Conservation (phyloP, 2,888 invertebrate genomes). For the Caenorhabditis sinica region DNA sequence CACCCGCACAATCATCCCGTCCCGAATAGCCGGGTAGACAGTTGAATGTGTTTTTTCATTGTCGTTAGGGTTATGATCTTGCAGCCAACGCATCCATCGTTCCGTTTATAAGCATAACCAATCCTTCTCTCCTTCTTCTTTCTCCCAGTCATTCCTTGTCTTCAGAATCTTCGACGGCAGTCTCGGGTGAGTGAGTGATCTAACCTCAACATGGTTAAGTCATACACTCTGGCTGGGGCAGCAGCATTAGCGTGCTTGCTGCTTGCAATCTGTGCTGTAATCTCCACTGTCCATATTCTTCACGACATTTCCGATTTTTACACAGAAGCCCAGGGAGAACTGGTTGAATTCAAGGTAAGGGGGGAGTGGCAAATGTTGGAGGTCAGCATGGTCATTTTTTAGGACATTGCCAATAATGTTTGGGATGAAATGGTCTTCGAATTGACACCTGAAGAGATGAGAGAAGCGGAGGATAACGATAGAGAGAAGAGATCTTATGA, state of each 20-base stretch:
- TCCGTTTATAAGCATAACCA: conserved; percentile 54
- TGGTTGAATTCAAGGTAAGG: conserved; percentile 64
- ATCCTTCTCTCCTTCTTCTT: conserved; percentile 16
- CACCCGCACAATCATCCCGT: conserved; percentile 19
- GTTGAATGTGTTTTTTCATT: conserved; percentile 7
- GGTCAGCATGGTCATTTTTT: conserved; percentile 4
- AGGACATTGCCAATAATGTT: conserved; percentile 67
- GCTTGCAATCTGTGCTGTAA: conserved; percentile 50
- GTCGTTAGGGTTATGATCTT: conserved; percentile 56
- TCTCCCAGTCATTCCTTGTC: conserved; percentile 2
- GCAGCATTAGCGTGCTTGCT: conserved; percentile 54
- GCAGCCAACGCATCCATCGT: conserved; percentile 11
- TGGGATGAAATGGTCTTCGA: conserved; percentile 67
- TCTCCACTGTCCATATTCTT: conserved; percentile 57
- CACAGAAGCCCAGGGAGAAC: conserved; percentile 57
- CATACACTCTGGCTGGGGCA: conserved; percentile 59
- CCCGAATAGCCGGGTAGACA: conserved; percentile 41
- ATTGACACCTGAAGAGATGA: conserved; percentile 61
- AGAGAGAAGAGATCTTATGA: conserved; percentile 57
- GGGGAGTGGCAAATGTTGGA: not conserved
- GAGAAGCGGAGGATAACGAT: conserved; percentile 57
- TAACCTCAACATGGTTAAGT: conserved; percentile 59
- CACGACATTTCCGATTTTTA: conserved; percentile 65
- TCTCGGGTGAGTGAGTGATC: conserved; percentile 41
- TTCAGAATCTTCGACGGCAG: conserved; percentile 30